A percentile compares a stretch with the other conserved stretches of the same genome.
Evolutionary conservation across 2,797 vertebrate species (phyloP).

Genomic region (Naso thynnoides): DNA sequence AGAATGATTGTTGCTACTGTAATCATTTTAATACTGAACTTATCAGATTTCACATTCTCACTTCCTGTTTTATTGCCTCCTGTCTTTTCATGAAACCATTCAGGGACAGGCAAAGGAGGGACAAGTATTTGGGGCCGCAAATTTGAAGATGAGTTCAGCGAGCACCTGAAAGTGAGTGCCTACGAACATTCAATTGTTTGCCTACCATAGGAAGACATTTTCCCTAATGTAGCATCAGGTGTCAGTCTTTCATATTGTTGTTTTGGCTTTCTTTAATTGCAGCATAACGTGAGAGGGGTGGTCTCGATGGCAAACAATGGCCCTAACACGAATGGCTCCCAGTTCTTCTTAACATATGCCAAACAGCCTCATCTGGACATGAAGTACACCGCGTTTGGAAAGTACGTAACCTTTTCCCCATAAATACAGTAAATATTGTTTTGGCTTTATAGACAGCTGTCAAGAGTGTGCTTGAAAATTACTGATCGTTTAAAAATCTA

Average conservation of each 20-base stretch:
- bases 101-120: conserved; percentile 97
- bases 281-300: conserved; percentile 98
- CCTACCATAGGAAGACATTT: rapidly evolving
- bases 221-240: rapidly evolving
- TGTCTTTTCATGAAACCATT: neutral
- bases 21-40: neutral
- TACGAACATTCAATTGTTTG: rapidly evolving
- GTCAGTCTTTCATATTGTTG: neutral
- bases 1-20: neutral
- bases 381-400: conserved; percentile 98
- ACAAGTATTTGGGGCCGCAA: conserved; percentile 97
- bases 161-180: conserved; percentile 92
- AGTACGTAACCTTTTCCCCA: conserved; percentile 69
- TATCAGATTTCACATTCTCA: neutral
- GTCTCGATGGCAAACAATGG: conserved; percentile 99
- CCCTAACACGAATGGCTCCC: conserved; percentile 95
- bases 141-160: conserved; percentile 97
- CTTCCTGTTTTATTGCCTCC: neutral
- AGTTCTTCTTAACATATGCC: conserved; percentile 97
- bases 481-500: neutral
- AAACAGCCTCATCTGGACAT: conserved; percentile 98
- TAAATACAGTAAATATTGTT: neutral
- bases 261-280: conserved; percentile 28
- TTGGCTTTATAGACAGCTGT: neutral
- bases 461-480: neutral